Base-by-base conservation (phyloP, 2,888 invertebrate species). In the Minunthozetes semirufus region DNA sequence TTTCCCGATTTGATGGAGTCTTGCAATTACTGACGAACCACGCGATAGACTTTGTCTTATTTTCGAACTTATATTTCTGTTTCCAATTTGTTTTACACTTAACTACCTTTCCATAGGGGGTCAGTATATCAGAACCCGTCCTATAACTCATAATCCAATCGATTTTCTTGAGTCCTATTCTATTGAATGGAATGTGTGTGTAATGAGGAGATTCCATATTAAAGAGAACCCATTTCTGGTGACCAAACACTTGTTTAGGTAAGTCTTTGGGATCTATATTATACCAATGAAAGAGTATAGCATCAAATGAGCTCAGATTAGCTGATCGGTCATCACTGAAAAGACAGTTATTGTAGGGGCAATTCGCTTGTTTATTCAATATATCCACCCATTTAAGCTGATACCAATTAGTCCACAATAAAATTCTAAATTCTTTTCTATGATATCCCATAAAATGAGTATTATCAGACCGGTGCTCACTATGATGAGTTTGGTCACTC, bases 21-120 rank as follows among this genome's bases (percentile, higher is more conserved):
- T 50, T 15, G 29, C 76, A 76, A 29, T 76, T 27, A 22, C 70
- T 76, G 4, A 76, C 76, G 61, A 76, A 74, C 76, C 76, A 76
- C 3, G 74, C 74, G n/a, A 75, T 71, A n/a, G 27, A 33, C 27
- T 71, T 53, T 2, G 38, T 42, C 56, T 75, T 75, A 27, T 38
- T 29, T 25, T 27, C 33, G 33, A 73, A 46, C 3, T 50, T 46
- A 27, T 22, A 9, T 3, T 19, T 19, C 25, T 4, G 25, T 56
- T 61, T 22, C 19, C 25, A 25, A 5, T 13, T 61, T 15, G 8
- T 29, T 4, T 42, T 9, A 8, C 61, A 25, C 15, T 33, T 38
- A 2, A 53, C 71, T 11, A 75, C n/a, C 9, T 13, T n/a, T 25
- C 75, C 75, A 38, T 75, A 75, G n/a, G 75, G 70, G 11, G 70